phyloP scores from a whole-genome alignment of 2,888 invertebrate genomes.

The Heteromyza rotundicornis region DNA sequence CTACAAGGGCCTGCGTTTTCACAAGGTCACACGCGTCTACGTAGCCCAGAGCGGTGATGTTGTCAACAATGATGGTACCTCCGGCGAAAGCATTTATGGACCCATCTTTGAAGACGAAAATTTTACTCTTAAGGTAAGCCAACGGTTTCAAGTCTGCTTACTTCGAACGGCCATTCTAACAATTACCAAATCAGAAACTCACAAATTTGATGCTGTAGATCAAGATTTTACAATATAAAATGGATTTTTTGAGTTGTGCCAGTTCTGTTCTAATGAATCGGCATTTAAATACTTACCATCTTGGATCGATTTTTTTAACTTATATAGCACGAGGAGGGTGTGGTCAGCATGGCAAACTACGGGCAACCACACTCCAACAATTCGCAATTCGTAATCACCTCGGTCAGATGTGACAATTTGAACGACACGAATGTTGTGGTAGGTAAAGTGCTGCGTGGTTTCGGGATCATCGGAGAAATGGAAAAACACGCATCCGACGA shows the following conservation, averaged over 20 bases:
- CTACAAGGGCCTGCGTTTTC: constrained; percentile 84
- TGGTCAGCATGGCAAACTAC: constrained; percentile 81
- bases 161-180: not conserved
- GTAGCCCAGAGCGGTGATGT: constrained; percentile 89
- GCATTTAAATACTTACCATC: too few species aligned
- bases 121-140: constrained; percentile 70
- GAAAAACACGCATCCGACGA: constrained; percentile 68
- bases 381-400: constrained; percentile 93
- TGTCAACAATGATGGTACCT: constrained; percentile 79
- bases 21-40: constrained; percentile 84
- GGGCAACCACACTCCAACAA: constrained; percentile 83
- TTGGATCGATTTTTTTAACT: not conserved
- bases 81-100: constrained; percentile 96
- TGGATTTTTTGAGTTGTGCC: too few species aligned
- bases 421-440: constrained; percentile 84
- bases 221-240: too few species aligned
- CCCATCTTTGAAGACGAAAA: constrained; percentile 89
- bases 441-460: constrained; percentile 79
- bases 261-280: too few species aligned
- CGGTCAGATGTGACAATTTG: constrained; percentile 76
- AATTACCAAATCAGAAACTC: too few species aligned
- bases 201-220: too few species aligned
- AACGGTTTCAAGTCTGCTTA: not conserved
- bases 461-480: constrained; percentile 75
- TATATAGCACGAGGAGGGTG: constrained; percentile 69